Evolutionary conservation across 2,888 invertebrate species (phyloP).

Genomic region (Falcaria lacertinaria): DNA sequence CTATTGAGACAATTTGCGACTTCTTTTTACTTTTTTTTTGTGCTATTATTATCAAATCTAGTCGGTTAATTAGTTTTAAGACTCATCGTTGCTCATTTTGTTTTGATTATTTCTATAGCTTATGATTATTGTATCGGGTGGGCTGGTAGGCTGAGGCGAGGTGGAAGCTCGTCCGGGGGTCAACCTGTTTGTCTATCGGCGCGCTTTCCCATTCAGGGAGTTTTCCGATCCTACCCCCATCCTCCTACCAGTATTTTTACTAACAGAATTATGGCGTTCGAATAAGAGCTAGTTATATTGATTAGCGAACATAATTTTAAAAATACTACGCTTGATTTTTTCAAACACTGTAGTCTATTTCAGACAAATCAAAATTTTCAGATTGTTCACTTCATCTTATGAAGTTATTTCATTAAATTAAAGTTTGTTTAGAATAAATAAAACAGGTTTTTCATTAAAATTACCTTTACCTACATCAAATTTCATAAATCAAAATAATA

Average conservation of each 20-base stretch:
- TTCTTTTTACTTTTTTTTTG: slow-evolving; percentile 10
- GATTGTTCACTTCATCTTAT: too few species aligned
- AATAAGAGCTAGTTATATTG: slow-evolving; percentile 73
- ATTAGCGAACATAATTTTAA: slow-evolving; percentile 43
- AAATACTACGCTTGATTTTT: too few species aligned
- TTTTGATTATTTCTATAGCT: not conserved
- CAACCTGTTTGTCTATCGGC: slow-evolving; percentile 77
- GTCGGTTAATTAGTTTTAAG: not conserved
- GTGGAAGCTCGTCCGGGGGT: slow-evolving; percentile 47
- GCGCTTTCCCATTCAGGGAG: slow-evolving; percentile 78
- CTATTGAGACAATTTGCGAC: too few species aligned
- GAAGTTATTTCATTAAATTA: too few species aligned
- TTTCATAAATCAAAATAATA: too few species aligned
- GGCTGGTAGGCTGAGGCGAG: slow-evolving; percentile 46
- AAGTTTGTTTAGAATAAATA: too few species aligned
- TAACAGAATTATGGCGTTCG: slow-evolving; percentile 75
- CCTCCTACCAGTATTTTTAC: slow-evolving; percentile 71
- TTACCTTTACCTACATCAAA: too few species aligned
- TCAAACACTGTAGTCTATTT: too few species aligned
- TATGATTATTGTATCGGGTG: not conserved
- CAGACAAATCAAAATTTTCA: too few species aligned
- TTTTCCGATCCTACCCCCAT: slow-evolving; percentile 65
- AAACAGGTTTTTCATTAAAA: too few species aligned
- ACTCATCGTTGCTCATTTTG: not conserved
- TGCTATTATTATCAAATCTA: too few species aligned